Evolutionary conservation across 2,888 invertebrate species (phyloP).

Genomic region (Spialia ferax): DNA sequence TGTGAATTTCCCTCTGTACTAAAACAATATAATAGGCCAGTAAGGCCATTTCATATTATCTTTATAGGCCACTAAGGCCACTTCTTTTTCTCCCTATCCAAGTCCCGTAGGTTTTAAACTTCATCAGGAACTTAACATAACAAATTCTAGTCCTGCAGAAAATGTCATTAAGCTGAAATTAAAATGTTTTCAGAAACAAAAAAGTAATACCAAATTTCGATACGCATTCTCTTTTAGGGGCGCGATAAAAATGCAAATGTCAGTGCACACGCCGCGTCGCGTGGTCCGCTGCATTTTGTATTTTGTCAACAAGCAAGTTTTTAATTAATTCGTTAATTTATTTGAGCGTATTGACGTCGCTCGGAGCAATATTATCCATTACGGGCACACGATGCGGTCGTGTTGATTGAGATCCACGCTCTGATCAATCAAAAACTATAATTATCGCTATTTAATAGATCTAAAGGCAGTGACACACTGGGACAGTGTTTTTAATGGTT

Average conservation of each 20-base stretch:
- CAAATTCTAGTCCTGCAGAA: conserved; percentile 26
- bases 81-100: too few relatives aligned
- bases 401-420: conserved; percentile 41
- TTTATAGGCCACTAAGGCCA: too few relatives aligned
- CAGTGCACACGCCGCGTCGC: conserved; percentile 40
- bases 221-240: conserved; percentile 53
- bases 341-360: conserved; percentile 54
- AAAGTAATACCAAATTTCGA: conserved; percentile 46
- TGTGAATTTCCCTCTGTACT: too few relatives aligned
- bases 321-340: conserved; percentile 77
- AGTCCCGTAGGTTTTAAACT: too few relatives aligned
- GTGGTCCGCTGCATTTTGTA: conserved; percentile 57
- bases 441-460: conserved; percentile 1
- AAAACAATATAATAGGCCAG: too few relatives aligned
- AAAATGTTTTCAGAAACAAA: conserved; percentile 35
- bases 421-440: conserved; percentile 11
- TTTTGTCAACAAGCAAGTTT: conserved; percentile 74
- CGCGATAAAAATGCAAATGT: conserved; percentile 58
- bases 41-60: too few relatives aligned
- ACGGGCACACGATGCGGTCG: conserved; percentile 39
- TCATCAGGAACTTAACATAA: neutral
- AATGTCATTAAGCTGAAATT: conserved; percentile 20
- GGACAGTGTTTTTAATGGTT: neutral
- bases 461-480: neutral
- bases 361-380: conserved; percentile 48